A percentile compares a stretch with the other conserved stretches of the same genome.
Evolutionary conservation across 2,888 invertebrate genomes (phyloP).

Genomic region (Gymnocheta viridis): DNA sequence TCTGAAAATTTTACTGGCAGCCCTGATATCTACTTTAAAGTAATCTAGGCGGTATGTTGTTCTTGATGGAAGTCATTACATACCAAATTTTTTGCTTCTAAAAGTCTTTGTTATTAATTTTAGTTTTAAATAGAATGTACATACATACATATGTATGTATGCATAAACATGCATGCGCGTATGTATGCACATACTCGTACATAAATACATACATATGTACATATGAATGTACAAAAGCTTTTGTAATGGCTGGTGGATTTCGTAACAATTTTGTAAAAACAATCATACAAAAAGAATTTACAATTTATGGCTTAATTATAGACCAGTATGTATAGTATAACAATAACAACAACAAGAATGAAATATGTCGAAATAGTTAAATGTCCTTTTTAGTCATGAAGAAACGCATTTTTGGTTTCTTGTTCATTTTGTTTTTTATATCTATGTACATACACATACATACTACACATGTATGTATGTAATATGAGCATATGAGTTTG

Average conservation of each 20-base stretch:
- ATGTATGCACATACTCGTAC: not conserved
- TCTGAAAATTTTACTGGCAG: too few species aligned
- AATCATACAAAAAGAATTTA: slow-evolving; percentile 73
- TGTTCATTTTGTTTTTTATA: slow-evolving; percentile 2
- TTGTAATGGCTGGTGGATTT: slow-evolving; percentile 52
- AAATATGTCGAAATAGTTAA: slow-evolving; percentile 11
- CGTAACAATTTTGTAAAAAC: slow-evolving; percentile 77
- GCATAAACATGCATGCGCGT: not conserved
- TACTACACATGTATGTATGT: too few species aligned
- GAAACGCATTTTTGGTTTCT: not conserved
- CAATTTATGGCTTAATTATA: slow-evolving; percentile 80
- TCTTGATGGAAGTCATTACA: too few species aligned
- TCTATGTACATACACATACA: slow-evolving; percentile 20
- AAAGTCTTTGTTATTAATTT: too few species aligned
- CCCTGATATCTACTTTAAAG: too few species aligned
- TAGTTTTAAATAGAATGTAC: too few species aligned
- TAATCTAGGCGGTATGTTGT: too few species aligned
- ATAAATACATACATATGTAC: not conserved
- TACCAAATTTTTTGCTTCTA: too few species aligned
- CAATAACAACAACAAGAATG: not conserved
- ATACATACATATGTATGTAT: not conserved
- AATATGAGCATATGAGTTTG: too few species aligned
- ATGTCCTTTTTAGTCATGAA: slow-evolving; percentile 21
- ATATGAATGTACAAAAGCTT: not conserved
- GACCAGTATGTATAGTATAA: not conserved